Conservation (phyloP, 2,113 vertebrate species). For the Panthera uncia region DNA sequence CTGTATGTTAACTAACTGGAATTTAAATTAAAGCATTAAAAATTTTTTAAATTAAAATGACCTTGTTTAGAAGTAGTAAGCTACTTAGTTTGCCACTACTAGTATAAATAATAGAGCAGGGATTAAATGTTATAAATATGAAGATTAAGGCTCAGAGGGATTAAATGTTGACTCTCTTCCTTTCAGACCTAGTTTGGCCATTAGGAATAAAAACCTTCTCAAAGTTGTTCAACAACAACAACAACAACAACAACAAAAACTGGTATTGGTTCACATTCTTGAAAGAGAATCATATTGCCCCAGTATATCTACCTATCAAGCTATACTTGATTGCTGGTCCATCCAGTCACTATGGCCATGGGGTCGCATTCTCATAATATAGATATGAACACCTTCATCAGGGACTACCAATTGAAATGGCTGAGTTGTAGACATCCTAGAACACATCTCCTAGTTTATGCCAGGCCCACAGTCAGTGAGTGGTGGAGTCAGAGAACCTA, state of each 20-base stretch:
- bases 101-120: background rate
- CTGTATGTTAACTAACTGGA: background rate
- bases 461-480: background rate
- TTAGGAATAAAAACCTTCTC: background rate
- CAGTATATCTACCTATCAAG: background rate
- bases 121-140: background rate
- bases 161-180: background rate
- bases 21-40: background rate
- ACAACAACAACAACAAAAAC: background rate
- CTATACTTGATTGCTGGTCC: background rate
- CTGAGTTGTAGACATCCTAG: background rate
- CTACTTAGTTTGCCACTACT: background rate
- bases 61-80: background rate
- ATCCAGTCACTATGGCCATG: background rate
- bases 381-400: background rate
- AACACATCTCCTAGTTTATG: background rate
- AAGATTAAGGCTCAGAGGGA: background rate
- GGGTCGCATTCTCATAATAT: background rate
- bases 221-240: background rate
- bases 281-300: background rate
- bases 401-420: background rate
- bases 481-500: background rate
- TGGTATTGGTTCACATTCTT: background rate
- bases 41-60: background rate
- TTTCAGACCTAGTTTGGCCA: background rate